These are phyloP conservation scores for Diabrotica undecimpunctata DNA, from an alignment of 1,140 invertebrate genomes.

Conservation along the genomic window DNA sequence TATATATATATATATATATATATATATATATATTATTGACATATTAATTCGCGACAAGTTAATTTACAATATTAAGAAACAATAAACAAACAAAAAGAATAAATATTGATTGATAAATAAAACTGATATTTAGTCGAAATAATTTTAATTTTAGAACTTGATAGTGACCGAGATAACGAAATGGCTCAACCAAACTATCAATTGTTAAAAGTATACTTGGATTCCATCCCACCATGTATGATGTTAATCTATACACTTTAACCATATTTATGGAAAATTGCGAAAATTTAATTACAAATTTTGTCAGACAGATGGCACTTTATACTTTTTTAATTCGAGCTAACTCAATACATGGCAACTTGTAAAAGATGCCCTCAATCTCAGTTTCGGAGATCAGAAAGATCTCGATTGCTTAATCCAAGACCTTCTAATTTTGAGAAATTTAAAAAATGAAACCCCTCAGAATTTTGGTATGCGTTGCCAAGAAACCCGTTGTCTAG, in stretches of 20 bases:
- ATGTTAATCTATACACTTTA: slow-evolving; percentile 13
- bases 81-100: too few species aligned
- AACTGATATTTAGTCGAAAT: too few species aligned
- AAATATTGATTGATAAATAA: too few species aligned
- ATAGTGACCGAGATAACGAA: background rate
- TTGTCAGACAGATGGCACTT: slow-evolving; percentile 1
- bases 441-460: slow-evolving; percentile 26
- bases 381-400: slow-evolving; percentile 30
- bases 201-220: slow-evolving; percentile 23
- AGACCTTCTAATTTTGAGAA: slow-evolving; percentile 28
- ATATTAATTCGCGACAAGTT: too few species aligned
- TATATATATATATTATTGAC: too few species aligned
- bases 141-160: too few species aligned
- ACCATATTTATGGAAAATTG: too few species aligned
- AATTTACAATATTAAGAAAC: too few species aligned
- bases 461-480: slow-evolving; percentile 28
- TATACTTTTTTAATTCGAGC: slow-evolving; percentile 20
- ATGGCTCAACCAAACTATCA: slow-evolving; percentile 3
- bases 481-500: slow-evolving; percentile 25
- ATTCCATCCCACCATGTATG: slow-evolving; percentile 22
- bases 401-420: slow-evolving; percentile 30
- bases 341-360: slow-evolving; percentile 27
- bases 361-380: slow-evolving; percentile 23
- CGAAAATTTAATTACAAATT: slow-evolving; percentile 13
- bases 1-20: too few species aligned